Percentiles rank a stretch among this genome's conserved stretches.
Conservation (phyloP, 2,797 vertebrate genomes). For the Bufotes viridis region DNA sequence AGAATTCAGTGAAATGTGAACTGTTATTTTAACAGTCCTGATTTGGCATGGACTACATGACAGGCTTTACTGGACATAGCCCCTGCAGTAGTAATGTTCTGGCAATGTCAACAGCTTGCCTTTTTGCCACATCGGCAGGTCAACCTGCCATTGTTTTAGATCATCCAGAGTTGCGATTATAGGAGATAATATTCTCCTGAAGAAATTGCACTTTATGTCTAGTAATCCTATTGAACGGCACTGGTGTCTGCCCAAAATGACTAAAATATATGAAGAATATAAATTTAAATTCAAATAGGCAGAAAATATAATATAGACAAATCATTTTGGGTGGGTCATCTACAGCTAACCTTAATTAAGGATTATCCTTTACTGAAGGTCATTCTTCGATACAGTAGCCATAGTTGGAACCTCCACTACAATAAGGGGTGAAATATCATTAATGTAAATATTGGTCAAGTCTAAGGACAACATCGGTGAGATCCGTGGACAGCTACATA, state of each 20-base stretch:
- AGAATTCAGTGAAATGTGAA: background rate
- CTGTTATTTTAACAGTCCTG: background rate
- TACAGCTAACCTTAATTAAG: background rate
- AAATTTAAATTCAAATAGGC: background rate
- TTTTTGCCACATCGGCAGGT: background rate
- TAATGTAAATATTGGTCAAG: background rate
- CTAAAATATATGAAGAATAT: background rate
- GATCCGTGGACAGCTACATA: background rate
- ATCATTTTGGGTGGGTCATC: background rate
- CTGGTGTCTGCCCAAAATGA: background rate
- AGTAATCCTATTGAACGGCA: background rate
- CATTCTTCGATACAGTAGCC: background rate
- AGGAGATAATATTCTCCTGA: background rate
- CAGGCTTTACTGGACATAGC: background rate
- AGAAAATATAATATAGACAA: background rate
- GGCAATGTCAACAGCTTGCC: background rate
- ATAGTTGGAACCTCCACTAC: background rate
- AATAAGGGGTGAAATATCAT: background rate
- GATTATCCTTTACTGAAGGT: background rate
- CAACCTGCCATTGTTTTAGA: slow-evolving; percentile 12
- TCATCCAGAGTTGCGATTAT: background rate
- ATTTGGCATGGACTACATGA: slow-evolving; percentile 5
- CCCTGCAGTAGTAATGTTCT: background rate
- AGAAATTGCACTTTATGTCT: background rate
- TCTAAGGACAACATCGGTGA: background rate